Evolutionary conservation across 2,113 vertebrate genomes (phyloP), one percentile per base, ranked within the genome.

Genomic region (Phoxinus phoxinus): DNA sequence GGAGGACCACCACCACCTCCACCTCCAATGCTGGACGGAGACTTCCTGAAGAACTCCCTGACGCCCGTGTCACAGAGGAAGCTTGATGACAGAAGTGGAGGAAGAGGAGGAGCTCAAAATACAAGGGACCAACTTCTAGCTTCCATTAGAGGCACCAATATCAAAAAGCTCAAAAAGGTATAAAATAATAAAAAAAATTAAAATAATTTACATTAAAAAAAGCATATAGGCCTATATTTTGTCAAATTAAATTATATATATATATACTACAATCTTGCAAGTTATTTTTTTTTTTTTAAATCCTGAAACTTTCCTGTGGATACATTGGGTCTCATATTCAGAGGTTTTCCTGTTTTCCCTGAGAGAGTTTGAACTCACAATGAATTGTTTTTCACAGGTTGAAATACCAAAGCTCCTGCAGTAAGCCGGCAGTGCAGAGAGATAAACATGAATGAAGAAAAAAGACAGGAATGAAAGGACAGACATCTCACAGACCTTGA

Each of bases 81-180:
- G 89, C n/a, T 96, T 93, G 96, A 95, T 27, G 96, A 96, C 75
- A 95, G 93, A 82, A 83, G 58, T 9, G 92, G 37, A 0, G 91
- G 95, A 81, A 94, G 94, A 0, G 85, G 89, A 0, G 94, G 95
- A 79, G 93, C 96, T 88, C 96, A 96, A 93, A 99, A 98, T 93
- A 96, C 97, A 0, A 95, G 98, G 84, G 98, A 99, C 94, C 97
- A 99, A 93, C 95, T 99, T 69, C 92, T 99, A 61, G 97, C 95
- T 0, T 98, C 98, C 25, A 99, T 99, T 92, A 96, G 98, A 85
- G 95, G 94, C 89, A 97, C 91, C 94, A 95, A 96, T 87, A 88
- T 94, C n/a, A 96, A 96, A 91, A 94, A 96, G 88, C 96, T 99
- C 87, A 99, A 97, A 93, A 99, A 99, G 97, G 96, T 95, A 92